Percentiles rank a stretch among this genome's conserved stretches.
phyloP scores from a whole-genome alignment of 2,797 vertebrate species.

The Champsocephalus esox region DNA sequence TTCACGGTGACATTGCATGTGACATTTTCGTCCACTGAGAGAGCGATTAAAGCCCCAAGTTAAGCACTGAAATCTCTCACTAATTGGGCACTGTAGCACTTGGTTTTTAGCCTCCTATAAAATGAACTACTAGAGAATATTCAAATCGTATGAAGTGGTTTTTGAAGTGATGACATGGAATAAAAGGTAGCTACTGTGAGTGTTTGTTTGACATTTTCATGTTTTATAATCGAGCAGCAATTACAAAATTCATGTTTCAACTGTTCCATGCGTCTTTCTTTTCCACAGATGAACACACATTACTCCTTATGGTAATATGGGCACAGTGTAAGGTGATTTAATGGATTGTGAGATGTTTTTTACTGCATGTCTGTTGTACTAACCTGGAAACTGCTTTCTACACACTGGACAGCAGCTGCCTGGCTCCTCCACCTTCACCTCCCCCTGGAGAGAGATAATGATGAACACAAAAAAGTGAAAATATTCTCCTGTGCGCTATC shows the following conservation, averaged over 20 bases:
- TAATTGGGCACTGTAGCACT: conserved; percentile 58
- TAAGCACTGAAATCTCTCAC: conserved; percentile 62
- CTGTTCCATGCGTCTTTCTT: neutral
- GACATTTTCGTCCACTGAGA: conserved; percentile 57
- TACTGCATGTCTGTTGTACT: conserved; percentile 10
- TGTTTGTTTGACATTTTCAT: neutral
- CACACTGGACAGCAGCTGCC: conserved; percentile 90
- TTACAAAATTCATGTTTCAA: neutral
- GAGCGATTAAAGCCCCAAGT: conserved; percentile 56
- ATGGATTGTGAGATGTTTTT: neutral
- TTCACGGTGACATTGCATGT: conserved; percentile 61
- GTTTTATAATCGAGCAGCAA: neutral
- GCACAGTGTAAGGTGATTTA: neutral
- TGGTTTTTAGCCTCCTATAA: conserved; percentile 16
- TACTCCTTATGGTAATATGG: neutral
- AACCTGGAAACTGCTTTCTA: conserved; percentile 82
- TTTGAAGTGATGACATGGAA: conserved; percentile 3
- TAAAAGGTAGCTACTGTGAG: neutral
- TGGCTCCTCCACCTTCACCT: conserved; percentile 87
- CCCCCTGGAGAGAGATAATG: conserved; percentile 77
- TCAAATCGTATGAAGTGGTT: conserved; percentile 22
- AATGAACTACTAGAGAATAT: conserved; percentile 24
- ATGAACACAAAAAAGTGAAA: neutral
- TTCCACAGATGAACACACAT: neutral
- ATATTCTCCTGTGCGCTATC: neutral